Evolutionary conservation across 2,113 vertebrate species (phyloP).

Genomic region (Bucco capensis): DNA sequence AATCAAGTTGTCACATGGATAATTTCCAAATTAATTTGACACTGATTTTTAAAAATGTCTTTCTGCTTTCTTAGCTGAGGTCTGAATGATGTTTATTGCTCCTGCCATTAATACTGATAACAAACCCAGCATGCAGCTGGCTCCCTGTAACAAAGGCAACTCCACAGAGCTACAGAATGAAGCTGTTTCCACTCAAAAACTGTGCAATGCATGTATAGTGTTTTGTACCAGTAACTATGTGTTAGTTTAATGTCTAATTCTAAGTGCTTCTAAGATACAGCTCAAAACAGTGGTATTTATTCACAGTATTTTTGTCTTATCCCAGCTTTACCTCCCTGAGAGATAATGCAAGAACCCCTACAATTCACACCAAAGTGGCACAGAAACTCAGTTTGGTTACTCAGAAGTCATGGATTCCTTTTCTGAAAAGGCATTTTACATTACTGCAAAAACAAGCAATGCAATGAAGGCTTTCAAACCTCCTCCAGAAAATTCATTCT

Average conservation of each 20-base stretch:
- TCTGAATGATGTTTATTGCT: not conserved
- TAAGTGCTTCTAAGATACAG: not conserved
- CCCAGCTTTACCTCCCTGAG: not conserved
- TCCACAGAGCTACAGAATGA: accelerated
- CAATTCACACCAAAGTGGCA: not conserved
- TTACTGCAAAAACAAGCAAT: not conserved
- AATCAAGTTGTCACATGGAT: not conserved
- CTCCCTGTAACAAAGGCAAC: not conserved
- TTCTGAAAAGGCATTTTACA: not conserved
- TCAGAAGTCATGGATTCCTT: not conserved
- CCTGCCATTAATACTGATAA: not conserved
- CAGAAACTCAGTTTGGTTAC: not conserved
- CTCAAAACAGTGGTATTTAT: not conserved
- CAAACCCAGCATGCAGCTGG: not conserved
- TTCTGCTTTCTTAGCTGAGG: not conserved
- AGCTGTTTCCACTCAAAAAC: not conserved
- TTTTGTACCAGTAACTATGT: not conserved
- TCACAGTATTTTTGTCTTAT: not conserved
- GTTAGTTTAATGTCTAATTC: not conserved
- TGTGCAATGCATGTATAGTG: not conserved
- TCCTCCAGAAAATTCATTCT: not conserved
- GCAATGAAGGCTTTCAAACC: not conserved
- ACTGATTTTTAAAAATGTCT: not conserved
- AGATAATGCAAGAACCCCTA: not conserved
- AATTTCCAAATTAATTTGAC: not conserved